These are phyloP conservation scores for Hippopotamyrus pictus DNA, from an alignment of 2,797 vertebrate genomes.

Conservation along the genomic window DNA sequence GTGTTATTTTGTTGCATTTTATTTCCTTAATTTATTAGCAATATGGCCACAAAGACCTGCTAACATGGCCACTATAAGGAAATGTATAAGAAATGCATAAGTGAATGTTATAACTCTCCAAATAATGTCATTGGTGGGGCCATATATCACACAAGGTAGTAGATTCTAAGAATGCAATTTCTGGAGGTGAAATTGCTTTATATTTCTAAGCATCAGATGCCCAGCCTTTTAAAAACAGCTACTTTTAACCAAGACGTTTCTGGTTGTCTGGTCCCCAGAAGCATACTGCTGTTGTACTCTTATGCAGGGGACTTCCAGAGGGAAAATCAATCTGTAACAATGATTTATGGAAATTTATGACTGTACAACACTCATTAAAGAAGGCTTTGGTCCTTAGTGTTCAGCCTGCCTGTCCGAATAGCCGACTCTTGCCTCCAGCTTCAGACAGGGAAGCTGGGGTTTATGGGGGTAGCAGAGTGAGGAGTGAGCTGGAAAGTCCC, in stretches of 20 bases:
- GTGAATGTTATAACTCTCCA: not conserved
- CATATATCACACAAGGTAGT: not conserved
- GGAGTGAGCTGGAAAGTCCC: conserved; percentile 22
- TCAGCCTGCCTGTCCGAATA: not conserved
- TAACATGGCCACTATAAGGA: not conserved
- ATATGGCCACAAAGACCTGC: not conserved
- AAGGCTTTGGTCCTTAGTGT: not conserved
- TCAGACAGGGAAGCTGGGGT: conserved; percentile 25
- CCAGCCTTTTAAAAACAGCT: not conserved
- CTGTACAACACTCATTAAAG: not conserved
- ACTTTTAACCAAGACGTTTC: not conserved
- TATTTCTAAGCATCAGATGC: not conserved
- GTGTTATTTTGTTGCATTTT: not conserved
- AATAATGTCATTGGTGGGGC: not conserved
- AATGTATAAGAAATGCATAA: not conserved
- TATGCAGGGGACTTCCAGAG: not conserved
- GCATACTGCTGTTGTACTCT: not conserved
- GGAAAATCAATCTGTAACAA: not conserved
- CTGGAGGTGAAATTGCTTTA: not conserved
- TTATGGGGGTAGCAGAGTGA: not conserved
- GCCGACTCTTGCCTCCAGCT: not conserved
- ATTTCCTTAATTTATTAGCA: not conserved
- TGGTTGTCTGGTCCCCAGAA: not conserved
- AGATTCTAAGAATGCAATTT: not conserved
- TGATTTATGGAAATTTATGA: not conserved